Conservation (phyloP, 2,113 vertebrate genomes). For the Cryptomyrus ogoouensis region DNA sequence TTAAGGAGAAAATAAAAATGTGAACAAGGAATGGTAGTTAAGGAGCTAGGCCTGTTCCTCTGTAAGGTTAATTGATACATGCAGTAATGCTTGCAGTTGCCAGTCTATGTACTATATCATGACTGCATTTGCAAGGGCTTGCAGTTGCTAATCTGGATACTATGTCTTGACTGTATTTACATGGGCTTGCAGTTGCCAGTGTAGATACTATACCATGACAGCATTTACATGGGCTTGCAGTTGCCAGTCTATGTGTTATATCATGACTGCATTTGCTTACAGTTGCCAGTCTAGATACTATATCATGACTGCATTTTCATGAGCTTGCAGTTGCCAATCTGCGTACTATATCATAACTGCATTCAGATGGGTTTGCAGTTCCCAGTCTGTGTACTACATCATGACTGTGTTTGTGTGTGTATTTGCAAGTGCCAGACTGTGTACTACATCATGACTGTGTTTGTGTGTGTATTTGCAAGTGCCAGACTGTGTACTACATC, state of each 20-base stretch:
- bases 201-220: no score
- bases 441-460: background rate
- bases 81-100: background rate
- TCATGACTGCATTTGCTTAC: background rate
- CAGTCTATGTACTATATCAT: background rate
- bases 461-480: no score
- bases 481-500: background rate
- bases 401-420: background rate
- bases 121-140: background rate
- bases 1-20: background rate
- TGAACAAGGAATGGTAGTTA: background rate
- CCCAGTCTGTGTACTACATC: background rate
- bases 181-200: no score
- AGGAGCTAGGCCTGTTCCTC: background rate
- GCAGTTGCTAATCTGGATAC: background rate
- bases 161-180: background rate
- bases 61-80: background rate
- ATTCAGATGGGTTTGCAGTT: background rate
- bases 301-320: background rate
- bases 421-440: background rate
- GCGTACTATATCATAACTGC: background rate
- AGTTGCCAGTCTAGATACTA: background rate
- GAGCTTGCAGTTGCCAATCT: background rate
- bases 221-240: background rate
- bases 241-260: background rate